Base-by-base conservation (phyloP, 2,888 invertebrate species). In the Aelia acuminata region DNA sequence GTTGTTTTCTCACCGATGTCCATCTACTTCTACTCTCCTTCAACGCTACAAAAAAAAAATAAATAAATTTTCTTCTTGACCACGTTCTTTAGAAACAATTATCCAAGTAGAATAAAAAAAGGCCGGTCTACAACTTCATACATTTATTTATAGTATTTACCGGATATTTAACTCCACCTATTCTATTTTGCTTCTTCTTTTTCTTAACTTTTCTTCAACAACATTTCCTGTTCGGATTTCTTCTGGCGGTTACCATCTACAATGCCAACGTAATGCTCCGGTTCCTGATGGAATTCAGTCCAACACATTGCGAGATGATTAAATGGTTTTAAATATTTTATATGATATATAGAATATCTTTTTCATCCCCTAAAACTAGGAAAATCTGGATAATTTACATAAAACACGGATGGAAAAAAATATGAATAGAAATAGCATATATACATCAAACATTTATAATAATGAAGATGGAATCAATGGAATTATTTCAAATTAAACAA, bases 121-220 rank as follows among this genome's bases (percentile, higher is more conserved):
- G 31, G 0, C 31, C 63, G 35, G 31, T 31, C 35, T 70, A 70
- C 63, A 70, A 70, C 63, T 70, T 70, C 63, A 70, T 70, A 70
- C 63, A 70, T 70, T 70, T 70, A 70, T 70, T 70, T 70, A 70
- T 70, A 31, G 63, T 70, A 70, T 70, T 70, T 70, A 31, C 63
- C 7, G 63, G 63, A 70, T 35, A 70, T 70, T 70, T 70, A 31
- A 70, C 63, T 70, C 20, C 63, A 70, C 35, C 35, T 70, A 31
- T 70, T 70, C 63, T 18, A 18, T 35, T 70, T 70, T 20, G 18
- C 26, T 18, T 18, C 35, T 63, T 63, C 63, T 63, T 63, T 31
- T 63, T 31, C 31, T 11, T 57, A 15, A 26, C 2, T 26, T 11
- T 57, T 57, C 13, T 57, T 57, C 11, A 63, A 11, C 11, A 20